Conservation (phyloP, 2,113 vertebrate genomes). For the Uropsilus gracilis region DNA sequence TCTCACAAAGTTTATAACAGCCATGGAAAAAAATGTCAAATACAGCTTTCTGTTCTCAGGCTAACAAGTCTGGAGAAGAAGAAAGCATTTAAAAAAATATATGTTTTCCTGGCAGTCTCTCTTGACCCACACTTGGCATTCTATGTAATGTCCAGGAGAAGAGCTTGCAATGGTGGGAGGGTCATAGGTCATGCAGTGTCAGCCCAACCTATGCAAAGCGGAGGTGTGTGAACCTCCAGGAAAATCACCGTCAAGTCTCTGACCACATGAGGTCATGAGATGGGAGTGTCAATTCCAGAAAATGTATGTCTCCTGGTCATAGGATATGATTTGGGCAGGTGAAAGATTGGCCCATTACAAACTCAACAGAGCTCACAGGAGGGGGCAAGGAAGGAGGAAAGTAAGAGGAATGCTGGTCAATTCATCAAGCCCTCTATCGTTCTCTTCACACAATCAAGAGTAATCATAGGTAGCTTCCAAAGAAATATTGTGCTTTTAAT, state of each 20-base stretch:
- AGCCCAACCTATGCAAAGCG: neutral
- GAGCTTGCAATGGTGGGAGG: constrained; percentile 56
- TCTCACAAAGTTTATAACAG: constrained; percentile 37
- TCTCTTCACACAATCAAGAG: constrained; percentile 37
- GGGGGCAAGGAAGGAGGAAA: neutral
- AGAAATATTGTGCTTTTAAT: constrained; percentile 20
- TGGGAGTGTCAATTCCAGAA: constrained; percentile 38
- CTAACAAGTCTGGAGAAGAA: constrained; percentile 27
- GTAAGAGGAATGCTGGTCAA: neutral
- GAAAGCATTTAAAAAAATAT: neutral
- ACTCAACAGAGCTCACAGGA: constrained; percentile 57
- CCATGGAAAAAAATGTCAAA: constrained; percentile 35
- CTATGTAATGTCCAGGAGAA: constrained; percentile 49
- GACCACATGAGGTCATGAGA: constrained; percentile 49
- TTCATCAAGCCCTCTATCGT: constrained; percentile 29
- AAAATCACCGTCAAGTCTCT: constrained; percentile 26
- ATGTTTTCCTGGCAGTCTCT: constrained; percentile 42
- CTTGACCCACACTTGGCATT: constrained; percentile 58
- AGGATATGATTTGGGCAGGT: constrained; percentile 63
- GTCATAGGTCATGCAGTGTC: constrained; percentile 20
- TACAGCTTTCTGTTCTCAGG: constrained; percentile 37
- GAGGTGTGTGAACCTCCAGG: constrained; percentile 30
- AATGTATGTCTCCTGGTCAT: constrained; percentile 63
- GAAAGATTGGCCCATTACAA: constrained; percentile 59
- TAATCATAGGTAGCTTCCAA: constrained; percentile 3